phyloP scores from a whole-genome alignment of 2,113 vertebrate genomes.

The Vulpes ferrilata region DNA sequence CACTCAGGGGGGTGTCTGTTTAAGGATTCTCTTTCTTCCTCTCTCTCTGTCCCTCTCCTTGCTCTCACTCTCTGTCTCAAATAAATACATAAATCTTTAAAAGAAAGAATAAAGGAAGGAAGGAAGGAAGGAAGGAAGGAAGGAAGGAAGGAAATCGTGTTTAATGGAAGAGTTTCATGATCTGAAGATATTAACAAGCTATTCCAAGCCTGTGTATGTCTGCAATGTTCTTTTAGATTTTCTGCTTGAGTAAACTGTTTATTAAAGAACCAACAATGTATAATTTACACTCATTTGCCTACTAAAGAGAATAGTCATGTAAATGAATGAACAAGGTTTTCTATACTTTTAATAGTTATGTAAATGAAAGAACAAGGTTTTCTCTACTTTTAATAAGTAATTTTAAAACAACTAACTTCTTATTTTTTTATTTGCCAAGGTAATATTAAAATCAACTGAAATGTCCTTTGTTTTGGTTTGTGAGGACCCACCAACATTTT shows the following conservation, averaged over 20 bases:
- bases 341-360: background rate
- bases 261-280: background rate
- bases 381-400: background rate
- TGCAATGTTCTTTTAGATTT: background rate
- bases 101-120: no score
- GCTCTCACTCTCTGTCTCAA: background rate
- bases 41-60: background rate
- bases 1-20: background rate
- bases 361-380: background rate
- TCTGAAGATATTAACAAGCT: background rate
- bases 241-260: background rate
- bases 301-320: background rate
- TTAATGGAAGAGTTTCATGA: background rate
- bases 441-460: slow-evolving; percentile 1
- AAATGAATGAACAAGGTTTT: background rate
- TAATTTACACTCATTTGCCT: background rate
- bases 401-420: background rate
- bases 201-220: background rate
- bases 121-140: background rate
- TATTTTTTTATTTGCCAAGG: background rate
- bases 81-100: background rate
- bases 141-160: background rate
- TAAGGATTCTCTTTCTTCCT: background rate
- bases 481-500: background rate
- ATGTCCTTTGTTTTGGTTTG: background rate